Evolutionary conservation across 2,888 invertebrate species (phyloP), one percentile per base, ranked within the genome.

Genomic region (Tinea semifulvella): DNA sequence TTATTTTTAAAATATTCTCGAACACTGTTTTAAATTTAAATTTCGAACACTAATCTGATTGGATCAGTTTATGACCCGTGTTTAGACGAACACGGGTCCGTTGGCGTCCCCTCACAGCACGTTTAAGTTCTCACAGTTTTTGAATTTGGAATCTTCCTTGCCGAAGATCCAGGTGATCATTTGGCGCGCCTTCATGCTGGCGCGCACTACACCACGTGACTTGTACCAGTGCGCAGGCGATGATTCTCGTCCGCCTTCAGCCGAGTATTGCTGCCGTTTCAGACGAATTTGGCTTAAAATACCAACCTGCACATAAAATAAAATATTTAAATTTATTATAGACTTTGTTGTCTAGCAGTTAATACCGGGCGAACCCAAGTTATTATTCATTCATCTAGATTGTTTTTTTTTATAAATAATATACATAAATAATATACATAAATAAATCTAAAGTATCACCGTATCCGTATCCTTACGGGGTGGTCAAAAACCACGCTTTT

Each of bases 101-200:
- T 72, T 75, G 49, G 57, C 69, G 45, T 79, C 77, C 52, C 73
- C 77, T 88, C 90, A 92, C 70, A 92, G 87, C 65, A 92, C 91
- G 65, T 93, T 88, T 43, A 94, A 83, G 61, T 94, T 94, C 76
- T 94, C 94, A 82, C 94, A 94, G 76, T 94, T 92, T 73, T 93
- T 93, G 74, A 94, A 93, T 69, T 94, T 94, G 14, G 92, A 88
- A 68, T 94, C 94, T 65, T 94, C 94, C 59, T 93, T 94, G 39
- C 94, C 93, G 63, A 94, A 89, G 42, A 94, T 88, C 93, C 93
- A 94, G 14, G 94, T 94, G 52, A 94, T 85, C 91, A 94, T 92
- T 70, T 94, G 93, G 42, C 94, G 81, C 0, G 94, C 94, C 62
- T 92, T 92, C 91, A 94, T 92, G 68, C 92, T 93, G 2, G 92